A percentile compares a stretch with the other conserved stretches of the same genome.
Evolutionary conservation across 1,140 invertebrate species (phyloP).

Genomic region (Drosophila navojoa): DNA sequence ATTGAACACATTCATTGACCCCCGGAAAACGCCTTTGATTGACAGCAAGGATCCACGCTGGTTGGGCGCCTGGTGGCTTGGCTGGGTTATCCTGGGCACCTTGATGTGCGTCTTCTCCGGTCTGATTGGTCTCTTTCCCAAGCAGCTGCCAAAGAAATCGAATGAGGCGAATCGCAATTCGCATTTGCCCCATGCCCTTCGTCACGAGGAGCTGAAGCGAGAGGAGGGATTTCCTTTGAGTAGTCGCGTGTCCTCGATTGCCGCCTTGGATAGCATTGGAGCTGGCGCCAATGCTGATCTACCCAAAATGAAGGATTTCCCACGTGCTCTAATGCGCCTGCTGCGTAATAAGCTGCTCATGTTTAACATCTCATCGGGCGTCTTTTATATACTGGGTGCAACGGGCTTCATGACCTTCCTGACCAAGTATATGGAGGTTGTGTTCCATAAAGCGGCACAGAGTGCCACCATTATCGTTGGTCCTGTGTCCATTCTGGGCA

Average conservation of each 20-base stretch:
- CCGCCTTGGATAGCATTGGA: slow-evolving; percentile 62
- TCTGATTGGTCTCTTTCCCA: slow-evolving; percentile 87
- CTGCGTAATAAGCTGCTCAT: slow-evolving; percentile 86
- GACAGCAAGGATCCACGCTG: slow-evolving; percentile 87
- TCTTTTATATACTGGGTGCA: slow-evolving; percentile 88
- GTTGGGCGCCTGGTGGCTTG: slow-evolving; percentile 90
- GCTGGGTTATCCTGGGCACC: slow-evolving; percentile 86
- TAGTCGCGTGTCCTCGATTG: slow-evolving; percentile 71
- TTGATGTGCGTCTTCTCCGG: slow-evolving; percentile 86
- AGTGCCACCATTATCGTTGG: slow-evolving; percentile 87
- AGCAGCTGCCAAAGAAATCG: slow-evolving; percentile 83
- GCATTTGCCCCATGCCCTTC: slow-evolving; percentile 70
- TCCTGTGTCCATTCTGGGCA: slow-evolving; percentile 85
- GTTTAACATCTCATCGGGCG: slow-evolving; percentile 86
- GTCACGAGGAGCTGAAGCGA: slow-evolving; percentile 68
- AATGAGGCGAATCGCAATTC: slow-evolving; percentile 62
- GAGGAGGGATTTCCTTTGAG: slow-evolving; percentile 71
- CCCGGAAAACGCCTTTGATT: slow-evolving; percentile 87
- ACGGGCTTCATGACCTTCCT: slow-evolving; percentile 89
- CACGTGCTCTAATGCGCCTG: slow-evolving; percentile 86
- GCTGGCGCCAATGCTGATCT: slow-evolving; percentile 61
- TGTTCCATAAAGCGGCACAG: slow-evolving; percentile 87
- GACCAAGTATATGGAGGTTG: slow-evolving; percentile 89
- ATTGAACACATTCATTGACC: slow-evolving; percentile 87
- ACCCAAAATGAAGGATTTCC: slow-evolving; percentile 85